These are phyloP conservation scores for Fregata magnificens DNA, from an alignment of 2,113 vertebrate species.

Conservation along the genomic window DNA sequence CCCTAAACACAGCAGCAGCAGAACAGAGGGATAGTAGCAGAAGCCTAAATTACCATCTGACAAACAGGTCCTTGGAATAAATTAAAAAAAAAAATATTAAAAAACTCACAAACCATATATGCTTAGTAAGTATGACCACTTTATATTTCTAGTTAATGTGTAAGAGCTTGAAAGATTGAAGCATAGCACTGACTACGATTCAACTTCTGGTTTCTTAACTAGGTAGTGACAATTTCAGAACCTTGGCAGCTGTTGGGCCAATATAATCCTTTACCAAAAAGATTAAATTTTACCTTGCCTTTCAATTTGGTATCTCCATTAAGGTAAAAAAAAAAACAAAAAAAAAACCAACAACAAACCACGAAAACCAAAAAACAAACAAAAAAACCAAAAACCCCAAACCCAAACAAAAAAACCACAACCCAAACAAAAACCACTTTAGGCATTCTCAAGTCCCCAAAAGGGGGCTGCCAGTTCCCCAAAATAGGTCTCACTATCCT, in stretches of 20 bases:
- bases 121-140: background rate
- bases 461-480: background rate
- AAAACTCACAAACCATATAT: background rate
- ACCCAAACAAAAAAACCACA: background rate
- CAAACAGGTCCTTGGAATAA: conserved; percentile 22
- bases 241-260: background rate
- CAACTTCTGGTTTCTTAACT: background rate
- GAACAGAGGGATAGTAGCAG: background rate
- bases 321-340: background rate
- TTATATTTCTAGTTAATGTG: background rate
- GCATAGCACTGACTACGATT: background rate
- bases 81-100: background rate
- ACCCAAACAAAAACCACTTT: background rate
- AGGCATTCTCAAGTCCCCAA: background rate
- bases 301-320: background rate
- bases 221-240: background rate
- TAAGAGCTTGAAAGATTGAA: background rate
- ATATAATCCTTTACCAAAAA: background rate
- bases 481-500: background rate
- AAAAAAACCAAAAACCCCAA: background rate
- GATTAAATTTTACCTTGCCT: background rate
- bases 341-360: no score
- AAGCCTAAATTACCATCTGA: background rate
- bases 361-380: no score
- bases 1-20: conserved; percentile 6